phyloP scores from a whole-genome alignment of 2,797 vertebrate species.

The Emys orbicularis region DNA sequence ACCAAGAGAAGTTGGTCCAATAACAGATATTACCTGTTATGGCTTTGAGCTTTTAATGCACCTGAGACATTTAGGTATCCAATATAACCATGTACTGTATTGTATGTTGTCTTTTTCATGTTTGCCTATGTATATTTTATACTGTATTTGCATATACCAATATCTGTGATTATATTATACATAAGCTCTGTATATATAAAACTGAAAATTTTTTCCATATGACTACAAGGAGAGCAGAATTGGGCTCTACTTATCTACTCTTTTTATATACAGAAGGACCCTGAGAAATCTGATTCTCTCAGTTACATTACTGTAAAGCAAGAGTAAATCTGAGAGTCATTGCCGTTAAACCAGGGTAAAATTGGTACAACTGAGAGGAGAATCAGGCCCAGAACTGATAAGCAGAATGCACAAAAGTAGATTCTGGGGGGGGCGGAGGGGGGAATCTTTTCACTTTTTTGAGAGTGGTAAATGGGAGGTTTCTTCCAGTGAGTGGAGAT shows the following conservation, averaged over 20 bases:
- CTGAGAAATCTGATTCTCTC: neutral
- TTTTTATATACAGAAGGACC: neutral
- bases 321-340: neutral
- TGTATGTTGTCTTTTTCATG: rapidly evolving
- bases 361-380: neutral
- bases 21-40: too few species aligned
- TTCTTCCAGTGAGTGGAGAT: neutral
- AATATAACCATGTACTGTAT: neutral
- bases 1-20: neutral
- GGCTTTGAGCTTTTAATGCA: neutral
- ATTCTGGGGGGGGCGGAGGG: rapidly evolving
- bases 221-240: neutral
- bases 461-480: neutral
- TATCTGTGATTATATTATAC: rapidly evolving
- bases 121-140: neutral
- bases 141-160: rapidly evolving
- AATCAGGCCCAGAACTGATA: neutral
- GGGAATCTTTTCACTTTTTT: neutral
- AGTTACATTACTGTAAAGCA: neutral
- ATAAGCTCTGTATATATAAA: rapidly evolving
- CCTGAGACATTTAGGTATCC: rapidly evolving
- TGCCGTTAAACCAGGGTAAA: rapidly evolving
- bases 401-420: neutral
- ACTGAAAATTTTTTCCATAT: neutral
- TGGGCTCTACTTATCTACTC: neutral